Conservation (phyloP, 2,113 vertebrate species). For the Chlorodrepanis virens region DNA sequence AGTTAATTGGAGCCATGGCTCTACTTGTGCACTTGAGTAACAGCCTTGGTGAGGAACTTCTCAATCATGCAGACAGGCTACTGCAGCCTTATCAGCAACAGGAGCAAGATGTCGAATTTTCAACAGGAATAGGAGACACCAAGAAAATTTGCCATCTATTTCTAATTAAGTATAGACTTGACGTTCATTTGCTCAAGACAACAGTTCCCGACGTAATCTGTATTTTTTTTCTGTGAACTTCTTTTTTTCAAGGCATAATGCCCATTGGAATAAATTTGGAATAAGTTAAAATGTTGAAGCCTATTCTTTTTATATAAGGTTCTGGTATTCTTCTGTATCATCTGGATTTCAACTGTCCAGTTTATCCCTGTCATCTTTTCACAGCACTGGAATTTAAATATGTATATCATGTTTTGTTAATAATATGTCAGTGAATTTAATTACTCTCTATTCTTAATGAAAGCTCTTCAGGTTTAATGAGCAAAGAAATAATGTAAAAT, state of each 20-base stretch:
- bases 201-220: background rate
- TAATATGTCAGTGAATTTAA: slow-evolving; percentile 28
- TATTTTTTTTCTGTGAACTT: background rate
- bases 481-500: slow-evolving; percentile 42
- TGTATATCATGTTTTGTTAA: slow-evolving; percentile 27
- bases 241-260: background rate
- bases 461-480: slow-evolving; percentile 43
- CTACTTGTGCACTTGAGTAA: background rate
- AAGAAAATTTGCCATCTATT: background rate
- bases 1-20: background rate
- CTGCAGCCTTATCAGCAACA: background rate
- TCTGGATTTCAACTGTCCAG: background rate
- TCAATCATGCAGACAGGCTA: background rate
- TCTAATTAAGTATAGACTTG: background rate
- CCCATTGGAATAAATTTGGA: background rate
- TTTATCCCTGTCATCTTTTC: background rate
- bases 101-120: background rate
- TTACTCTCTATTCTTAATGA: slow-evolving; percentile 24
- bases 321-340: background rate
- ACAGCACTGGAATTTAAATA: background rate
- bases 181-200: background rate
- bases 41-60: background rate
- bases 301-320: background rate
- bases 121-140: background rate
- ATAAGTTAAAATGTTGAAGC: background rate